Evolutionary conservation across 1,140 invertebrate species (phyloP).

Genomic region (Colletes latitarsis): DNA sequence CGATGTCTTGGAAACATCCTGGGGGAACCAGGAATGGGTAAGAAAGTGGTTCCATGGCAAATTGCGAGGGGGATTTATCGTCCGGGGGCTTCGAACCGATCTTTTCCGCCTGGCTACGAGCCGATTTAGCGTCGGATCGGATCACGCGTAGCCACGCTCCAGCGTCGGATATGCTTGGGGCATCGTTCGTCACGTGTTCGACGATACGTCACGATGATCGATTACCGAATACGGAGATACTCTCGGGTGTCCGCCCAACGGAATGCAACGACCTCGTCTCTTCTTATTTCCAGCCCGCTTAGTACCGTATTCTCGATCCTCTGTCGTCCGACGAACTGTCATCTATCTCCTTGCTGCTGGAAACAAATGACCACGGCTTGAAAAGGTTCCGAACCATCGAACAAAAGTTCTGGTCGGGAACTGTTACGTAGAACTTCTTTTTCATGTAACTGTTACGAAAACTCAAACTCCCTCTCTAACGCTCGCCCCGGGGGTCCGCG

Average conservation of each 20-base stretch:
- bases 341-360: slow-evolving; percentile 32
- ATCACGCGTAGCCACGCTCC: slow-evolving; percentile 6
- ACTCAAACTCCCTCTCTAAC: no score
- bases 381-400: no score
- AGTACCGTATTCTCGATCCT: slow-evolving; percentile 1
- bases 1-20: no score
- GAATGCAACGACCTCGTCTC: slow-evolving; percentile 15
- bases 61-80: slow-evolving; percentile 10
- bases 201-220: slow-evolving; percentile 56
- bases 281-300: slow-evolving; percentile 6
- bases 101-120: slow-evolving; percentile 7
- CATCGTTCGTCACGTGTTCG: slow-evolving; percentile 40
- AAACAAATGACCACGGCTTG: slow-evolving; percentile 27
- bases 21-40: not conserved
- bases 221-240: slow-evolving; percentile 47
- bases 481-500: no score
- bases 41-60: not conserved
- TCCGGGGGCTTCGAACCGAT: not conserved
- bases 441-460: no score
- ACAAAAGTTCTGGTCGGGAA: no score
- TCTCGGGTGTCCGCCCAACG: slow-evolving; percentile 29
- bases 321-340: slow-evolving; percentile 22
- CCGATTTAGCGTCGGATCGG: slow-evolving; percentile 15
- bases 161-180: not conserved
- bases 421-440: no score